Evolutionary conservation across 2,797 vertebrate species (phyloP).

Genomic region (Miichthys miiuy): DNA sequence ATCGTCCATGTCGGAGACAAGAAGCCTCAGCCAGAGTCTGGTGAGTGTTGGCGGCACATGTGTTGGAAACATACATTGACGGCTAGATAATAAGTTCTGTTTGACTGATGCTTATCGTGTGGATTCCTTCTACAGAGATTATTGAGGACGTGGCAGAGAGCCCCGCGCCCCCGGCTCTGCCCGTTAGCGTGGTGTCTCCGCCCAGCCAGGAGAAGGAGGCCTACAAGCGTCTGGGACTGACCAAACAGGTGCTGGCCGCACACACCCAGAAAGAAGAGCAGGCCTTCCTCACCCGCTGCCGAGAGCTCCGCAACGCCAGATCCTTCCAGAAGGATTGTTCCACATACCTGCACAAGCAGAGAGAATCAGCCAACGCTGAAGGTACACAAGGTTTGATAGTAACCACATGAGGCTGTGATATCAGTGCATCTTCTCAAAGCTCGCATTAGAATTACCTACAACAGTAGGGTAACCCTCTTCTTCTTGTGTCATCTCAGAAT

Average conservation of each 20-base stretch:
- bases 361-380: slow-evolving; percentile 63
- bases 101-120: slow-evolving; percentile 12
- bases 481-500: slow-evolving; percentile 31
- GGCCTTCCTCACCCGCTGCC: slow-evolving; percentile 91
- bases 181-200: slow-evolving; percentile 75
- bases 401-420: background rate
- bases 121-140: slow-evolving; percentile 82
- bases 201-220: slow-evolving; percentile 89
- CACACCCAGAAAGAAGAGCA: slow-evolving; percentile 97
- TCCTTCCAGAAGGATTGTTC: slow-evolving; percentile 87
- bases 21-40: slow-evolving; percentile 92
- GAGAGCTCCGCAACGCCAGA: slow-evolving; percentile 84
- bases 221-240: slow-evolving; percentile 91
- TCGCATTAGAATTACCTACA: background rate
- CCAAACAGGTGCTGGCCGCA: slow-evolving; percentile 94
- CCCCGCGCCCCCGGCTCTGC: slow-evolving; percentile 69
- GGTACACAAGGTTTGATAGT: slow-evolving; percentile 53
- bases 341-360: slow-evolving; percentile 80
- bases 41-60: slow-evolving; percentile 71
- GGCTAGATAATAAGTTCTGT: background rate
- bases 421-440: background rate
- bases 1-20: slow-evolving; percentile 98
- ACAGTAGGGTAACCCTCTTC: background rate
- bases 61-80: too few relatives aligned
- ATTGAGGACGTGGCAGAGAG: slow-evolving; percentile 89